phyloP scores from a whole-genome alignment of 2,888 invertebrate species.

The Eutolmus rufibarbis region DNA sequence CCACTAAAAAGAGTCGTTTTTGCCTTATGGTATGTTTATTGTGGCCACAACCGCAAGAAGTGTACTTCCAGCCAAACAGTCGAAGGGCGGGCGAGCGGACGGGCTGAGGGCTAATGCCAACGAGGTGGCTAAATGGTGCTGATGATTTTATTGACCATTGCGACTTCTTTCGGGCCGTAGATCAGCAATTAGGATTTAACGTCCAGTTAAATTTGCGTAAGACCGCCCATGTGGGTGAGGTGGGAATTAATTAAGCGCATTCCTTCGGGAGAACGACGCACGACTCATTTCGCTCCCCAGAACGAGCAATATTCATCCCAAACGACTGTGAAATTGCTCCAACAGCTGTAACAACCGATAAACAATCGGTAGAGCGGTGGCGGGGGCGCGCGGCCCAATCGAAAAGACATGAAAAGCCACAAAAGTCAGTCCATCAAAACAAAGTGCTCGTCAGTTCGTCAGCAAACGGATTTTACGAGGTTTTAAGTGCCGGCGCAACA shows the following conservation, averaged over 20 bases:
- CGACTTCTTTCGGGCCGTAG: constrained; percentile 9
- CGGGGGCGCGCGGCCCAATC: not conserved
- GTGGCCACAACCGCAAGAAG: constrained; percentile 40
- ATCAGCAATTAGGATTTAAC: constrained; percentile 25
- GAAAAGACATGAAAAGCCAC: not conserved
- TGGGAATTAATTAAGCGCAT: constrained; percentile 11
- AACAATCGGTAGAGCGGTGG: not conserved
- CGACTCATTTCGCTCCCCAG: not conserved
- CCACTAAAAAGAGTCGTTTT: constrained; percentile 47
- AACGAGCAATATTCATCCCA: not conserved
- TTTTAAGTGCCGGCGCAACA: constrained; percentile 18
- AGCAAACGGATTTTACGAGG: constrained; percentile 28
- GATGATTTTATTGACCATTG: constrained; percentile 39
- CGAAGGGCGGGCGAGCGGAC: not conserved
- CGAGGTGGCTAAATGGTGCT: constrained; percentile 23
- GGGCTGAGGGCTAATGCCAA: not conserved
- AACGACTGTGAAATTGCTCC: constrained; percentile 1
- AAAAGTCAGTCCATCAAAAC: constrained; percentile 4
- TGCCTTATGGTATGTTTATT: constrained; percentile 44
- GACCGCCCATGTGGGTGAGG: not conserved
- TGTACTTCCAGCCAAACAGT: constrained; percentile 23
- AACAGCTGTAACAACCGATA: not conserved
- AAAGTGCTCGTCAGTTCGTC: not conserved
- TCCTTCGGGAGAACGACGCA: not conserved
- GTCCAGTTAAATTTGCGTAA: not conserved